phyloP scores from a whole-genome alignment of 2,113 vertebrate genomes.

The Cynoglossus semilaevis region DNA sequence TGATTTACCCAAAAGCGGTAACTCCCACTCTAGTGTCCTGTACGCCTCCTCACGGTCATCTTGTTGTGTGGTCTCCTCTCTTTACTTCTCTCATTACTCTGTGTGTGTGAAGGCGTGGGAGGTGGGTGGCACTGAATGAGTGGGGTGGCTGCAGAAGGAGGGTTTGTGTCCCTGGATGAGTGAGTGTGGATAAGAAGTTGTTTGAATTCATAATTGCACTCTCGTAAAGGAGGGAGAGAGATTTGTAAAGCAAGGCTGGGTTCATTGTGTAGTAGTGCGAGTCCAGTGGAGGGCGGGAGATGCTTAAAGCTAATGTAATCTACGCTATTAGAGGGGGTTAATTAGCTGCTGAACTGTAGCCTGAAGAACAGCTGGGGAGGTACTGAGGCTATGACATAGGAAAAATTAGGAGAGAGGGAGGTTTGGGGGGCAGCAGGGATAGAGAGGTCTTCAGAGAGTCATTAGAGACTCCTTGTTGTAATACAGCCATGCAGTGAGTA shows the following conservation, averaged over 20 bases:
- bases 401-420: slow-evolving; percentile 16
- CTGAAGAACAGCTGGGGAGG: slow-evolving; percentile 66
- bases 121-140: slow-evolving; percentile 64
- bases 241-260: slow-evolving; percentile 83
- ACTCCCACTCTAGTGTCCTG: slow-evolving; percentile 40
- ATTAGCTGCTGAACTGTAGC: slow-evolving; percentile 80
- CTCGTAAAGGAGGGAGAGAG: slow-evolving; percentile 71
- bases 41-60: slow-evolving; percentile 45
- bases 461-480: slow-evolving; percentile 74
- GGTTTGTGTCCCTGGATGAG: slow-evolving; percentile 75
- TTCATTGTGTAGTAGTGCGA: slow-evolving; percentile 79
- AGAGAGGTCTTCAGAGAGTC: slow-evolving; percentile 75
- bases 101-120: slow-evolving; percentile 60
- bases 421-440: slow-evolving; percentile 49
- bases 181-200: slow-evolving; percentile 81
- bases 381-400: slow-evolving; percentile 26
- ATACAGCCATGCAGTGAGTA: slow-evolving; percentile 75
- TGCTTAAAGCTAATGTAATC: slow-evolving; percentile 84
- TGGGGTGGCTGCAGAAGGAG: slow-evolving; percentile 45
- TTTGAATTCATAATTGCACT: slow-evolving; percentile 86
- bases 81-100: slow-evolving; percentile 74
- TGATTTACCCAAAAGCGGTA: slow-evolving; percentile 62
- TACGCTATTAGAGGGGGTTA: slow-evolving; percentile 84
- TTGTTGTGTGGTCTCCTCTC: slow-evolving; percentile 80
- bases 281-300: slow-evolving; percentile 76